Evolutionary conservation across 2,888 invertebrate genomes (phyloP), one percentile per base, ranked within the genome.

Genomic region (Perdita meconis): DNA sequence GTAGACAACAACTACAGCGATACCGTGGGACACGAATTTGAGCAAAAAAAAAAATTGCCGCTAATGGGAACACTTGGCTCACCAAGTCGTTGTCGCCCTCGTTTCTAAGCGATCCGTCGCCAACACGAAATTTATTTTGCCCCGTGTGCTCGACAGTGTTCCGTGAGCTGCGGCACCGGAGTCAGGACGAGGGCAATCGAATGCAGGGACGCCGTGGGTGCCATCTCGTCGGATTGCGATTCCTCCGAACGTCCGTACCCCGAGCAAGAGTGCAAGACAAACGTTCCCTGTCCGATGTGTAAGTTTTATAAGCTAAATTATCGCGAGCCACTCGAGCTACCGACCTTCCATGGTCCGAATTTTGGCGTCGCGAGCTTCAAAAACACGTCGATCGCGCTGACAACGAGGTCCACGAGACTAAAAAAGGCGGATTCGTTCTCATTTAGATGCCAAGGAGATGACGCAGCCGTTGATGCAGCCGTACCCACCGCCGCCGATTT

Each of bases 161-260:
- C 98, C n/a, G 97, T 96, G 10, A 96, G 97, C 10, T 98, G 98
- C 90, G 98, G 98, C 10, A 96, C 95, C 90, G 98, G 98, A 0
- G 93, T 96, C 38, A 97, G 97, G 92, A 96, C 96, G 26, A 95
- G 98, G 19, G 95, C 95, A 40, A 96, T 98, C 61, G 96, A 96
- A 89, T 98, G 98, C 91, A 94, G 95, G 73, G 96, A 95, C 69
- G 91, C 90, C 26, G 90, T 90, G 63, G 91, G 90, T 22, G 84
- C 88, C 53, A 84, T 89, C 38, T 90, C 92, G 30, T 84, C 86
- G 70, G 92, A 95, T 87, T 97, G 97, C 89, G 95, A 96, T 85
- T 94, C 94, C 1, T 92, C 93, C 12, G 93, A 94, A 69, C 95
- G 96, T 88, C 97, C 97, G 0, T 94, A 94, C 69, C 94, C 95